Conservation (phyloP, 2,888 invertebrate species). For the Himalopsyche japonica region DNA sequence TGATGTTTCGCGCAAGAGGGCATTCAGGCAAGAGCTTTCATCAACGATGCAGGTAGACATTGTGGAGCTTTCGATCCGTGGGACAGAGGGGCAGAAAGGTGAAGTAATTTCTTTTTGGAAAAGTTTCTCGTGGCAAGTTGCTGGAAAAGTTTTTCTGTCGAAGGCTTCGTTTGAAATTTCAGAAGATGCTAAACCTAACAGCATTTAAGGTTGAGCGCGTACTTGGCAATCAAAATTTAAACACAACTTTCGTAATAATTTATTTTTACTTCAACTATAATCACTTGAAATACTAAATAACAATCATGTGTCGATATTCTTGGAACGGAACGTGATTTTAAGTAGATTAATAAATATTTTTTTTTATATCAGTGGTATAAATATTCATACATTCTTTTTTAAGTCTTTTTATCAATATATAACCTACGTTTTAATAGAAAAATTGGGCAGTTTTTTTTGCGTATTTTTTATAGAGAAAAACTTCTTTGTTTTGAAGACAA, state of each 20-base stretch:
- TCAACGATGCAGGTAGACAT: conserved; percentile 25
- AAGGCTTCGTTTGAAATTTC: conserved; percentile 32
- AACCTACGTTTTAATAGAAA: too few species aligned
- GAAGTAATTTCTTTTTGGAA: conserved; percentile 24
- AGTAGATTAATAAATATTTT: too few species aligned
- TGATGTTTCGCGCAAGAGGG: conserved; percentile 31
- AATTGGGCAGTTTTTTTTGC: too few species aligned
- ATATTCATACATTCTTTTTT: too few species aligned
- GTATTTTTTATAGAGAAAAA: too few species aligned
- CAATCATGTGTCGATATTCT: too few species aligned
- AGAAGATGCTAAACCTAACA: conserved; percentile 31
- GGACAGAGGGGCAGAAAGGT: neutral
- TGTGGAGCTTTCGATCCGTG: neutral
- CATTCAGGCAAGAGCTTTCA: conserved; percentile 30
- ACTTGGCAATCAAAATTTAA: conserved; percentile 5
- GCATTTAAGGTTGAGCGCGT: conserved; percentile 34
- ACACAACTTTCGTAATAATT: conserved; percentile 1
- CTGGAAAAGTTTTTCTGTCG: conserved; percentile 10
- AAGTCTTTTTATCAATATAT: too few species aligned
- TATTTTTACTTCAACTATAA: neutral
- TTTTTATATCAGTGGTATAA: too few species aligned
- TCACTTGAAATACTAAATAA: too few species aligned
- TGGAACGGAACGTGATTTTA: too few species aligned
- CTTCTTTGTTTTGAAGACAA: too few species aligned
- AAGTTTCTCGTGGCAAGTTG: conserved; percentile 27